A percentile compares a stretch with the other conserved stretches of the same genome.
These are phyloP conservation scores for Vulpes ferrilata DNA, from an alignment of 2,113 vertebrate genomes.

Conservation along the genomic window DNA sequence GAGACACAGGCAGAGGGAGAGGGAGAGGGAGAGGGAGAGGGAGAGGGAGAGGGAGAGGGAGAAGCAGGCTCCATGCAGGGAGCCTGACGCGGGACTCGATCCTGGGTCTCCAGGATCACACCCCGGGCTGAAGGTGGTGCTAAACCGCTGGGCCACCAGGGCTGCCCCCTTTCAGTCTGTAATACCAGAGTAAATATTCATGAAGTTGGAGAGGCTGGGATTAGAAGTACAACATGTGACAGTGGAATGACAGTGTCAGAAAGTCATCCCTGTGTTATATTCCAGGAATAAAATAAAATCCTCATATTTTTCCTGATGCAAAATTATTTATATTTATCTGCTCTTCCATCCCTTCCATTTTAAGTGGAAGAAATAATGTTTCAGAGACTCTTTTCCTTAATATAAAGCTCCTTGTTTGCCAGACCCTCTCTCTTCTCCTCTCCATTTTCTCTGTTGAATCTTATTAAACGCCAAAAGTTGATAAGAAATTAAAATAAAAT, in stretches of 20 bases:
- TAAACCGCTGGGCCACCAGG: too few species aligned
- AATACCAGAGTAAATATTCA: not conserved
- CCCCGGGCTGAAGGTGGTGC: too few species aligned
- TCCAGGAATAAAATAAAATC: not conserved
- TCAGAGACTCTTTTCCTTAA: not conserved
- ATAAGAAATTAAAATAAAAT: conserved; percentile 65
- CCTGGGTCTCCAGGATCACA: too few species aligned
- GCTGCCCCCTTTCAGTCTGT: not conserved
- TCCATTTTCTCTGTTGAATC: not conserved
- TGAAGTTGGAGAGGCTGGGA: not conserved
- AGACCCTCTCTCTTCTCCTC: not conserved
- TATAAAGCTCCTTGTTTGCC: not conserved
- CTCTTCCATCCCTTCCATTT: not conserved
- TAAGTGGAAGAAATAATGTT: not conserved
- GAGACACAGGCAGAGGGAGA: too few species aligned
- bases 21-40: too few species aligned
- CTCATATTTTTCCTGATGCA: not conserved
- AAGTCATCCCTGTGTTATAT: not conserved
- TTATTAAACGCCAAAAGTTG: conserved; percentile 47
- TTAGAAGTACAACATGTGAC: not conserved
- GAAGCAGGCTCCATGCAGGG: too few species aligned
- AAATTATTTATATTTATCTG: not conserved
- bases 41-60: too few species aligned
- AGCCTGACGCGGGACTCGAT: too few species aligned
- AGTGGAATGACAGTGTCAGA: not conserved